Percentiles rank a stretch among this genome's conserved stretches.
Evolutionary conservation across 2,888 invertebrate genomes (phyloP).

Genomic region (Gymnocheta viridis): DNA sequence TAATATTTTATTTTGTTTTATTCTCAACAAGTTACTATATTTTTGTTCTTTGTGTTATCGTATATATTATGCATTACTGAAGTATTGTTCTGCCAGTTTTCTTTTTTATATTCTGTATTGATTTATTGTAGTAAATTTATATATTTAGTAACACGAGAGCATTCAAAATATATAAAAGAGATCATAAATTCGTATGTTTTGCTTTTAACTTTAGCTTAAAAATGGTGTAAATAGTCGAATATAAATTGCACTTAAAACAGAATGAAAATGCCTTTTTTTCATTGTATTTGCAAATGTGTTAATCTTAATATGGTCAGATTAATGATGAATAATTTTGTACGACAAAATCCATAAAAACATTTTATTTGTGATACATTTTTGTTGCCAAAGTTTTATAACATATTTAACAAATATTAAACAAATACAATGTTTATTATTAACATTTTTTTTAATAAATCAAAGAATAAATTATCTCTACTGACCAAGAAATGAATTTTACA

Average conservation of each 20-base stretch:
- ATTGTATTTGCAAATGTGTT: constrained; percentile 26
- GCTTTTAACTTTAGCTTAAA: neutral
- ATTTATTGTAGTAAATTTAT: neutral
- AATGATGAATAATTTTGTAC: constrained; percentile 33
- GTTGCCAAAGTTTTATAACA: too few species aligned
- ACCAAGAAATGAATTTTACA: too few species aligned
- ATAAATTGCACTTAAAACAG: neutral
- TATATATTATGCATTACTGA: neutral
- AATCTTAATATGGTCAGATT: constrained; percentile 44
- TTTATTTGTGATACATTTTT: neutral
- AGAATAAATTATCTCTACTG: too few species aligned
- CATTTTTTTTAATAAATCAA: too few species aligned
- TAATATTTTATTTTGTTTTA: neutral
- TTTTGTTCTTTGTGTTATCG: neutral
- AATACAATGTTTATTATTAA: too few species aligned
- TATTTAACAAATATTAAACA: too few species aligned
- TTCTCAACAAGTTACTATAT: neutral
- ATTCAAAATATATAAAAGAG: neutral
- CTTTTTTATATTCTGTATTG: neutral
- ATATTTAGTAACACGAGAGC: neutral
- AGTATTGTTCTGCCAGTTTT: neutral
- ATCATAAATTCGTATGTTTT: neutral
- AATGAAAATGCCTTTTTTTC: neutral
- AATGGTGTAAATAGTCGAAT: neutral
- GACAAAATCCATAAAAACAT: neutral